phyloP scores from a whole-genome alignment of 2,113 vertebrate species.

The Zootoca vivipara region DNA sequence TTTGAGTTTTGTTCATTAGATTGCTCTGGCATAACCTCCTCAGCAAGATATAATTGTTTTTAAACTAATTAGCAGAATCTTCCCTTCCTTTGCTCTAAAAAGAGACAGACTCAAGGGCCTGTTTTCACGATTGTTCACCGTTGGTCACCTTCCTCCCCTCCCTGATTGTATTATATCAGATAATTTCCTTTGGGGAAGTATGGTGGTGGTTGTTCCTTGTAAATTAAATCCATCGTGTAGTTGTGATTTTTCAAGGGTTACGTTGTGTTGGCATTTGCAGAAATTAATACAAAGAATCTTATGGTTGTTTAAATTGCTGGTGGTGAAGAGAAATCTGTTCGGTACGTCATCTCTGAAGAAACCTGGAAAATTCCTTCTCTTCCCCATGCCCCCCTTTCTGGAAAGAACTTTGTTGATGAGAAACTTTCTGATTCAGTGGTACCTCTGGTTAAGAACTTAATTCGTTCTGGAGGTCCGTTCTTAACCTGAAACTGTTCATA shows the following conservation, averaged over 20 bases:
- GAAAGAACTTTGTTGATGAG: neutral
- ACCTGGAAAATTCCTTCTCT: neutral
- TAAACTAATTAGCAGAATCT: neutral
- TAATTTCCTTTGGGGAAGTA: neutral
- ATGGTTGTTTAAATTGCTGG: neutral
- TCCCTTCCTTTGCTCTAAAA: neutral
- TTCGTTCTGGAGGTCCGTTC: too few species aligned
- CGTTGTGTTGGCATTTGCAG: neutral
- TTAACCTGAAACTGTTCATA: too few species aligned
- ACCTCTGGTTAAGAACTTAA: too few species aligned
- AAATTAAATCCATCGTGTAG: too few species aligned
- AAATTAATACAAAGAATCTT: neutral
- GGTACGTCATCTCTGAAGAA: neutral
- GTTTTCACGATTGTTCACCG: neutral
- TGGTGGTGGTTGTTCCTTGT: neutral
- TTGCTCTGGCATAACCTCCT: neutral
- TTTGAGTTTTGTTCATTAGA: too few species aligned
- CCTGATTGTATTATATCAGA: neutral
- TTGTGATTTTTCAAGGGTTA: neutral
- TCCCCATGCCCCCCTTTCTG: too few species aligned
- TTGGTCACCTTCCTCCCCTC: neutral
- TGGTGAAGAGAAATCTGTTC: neutral
- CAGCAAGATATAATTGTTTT: neutral
- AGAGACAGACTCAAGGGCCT: neutral
- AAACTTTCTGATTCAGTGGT: too few species aligned